These are phyloP conservation scores for Heterochromis multidens DNA, from an alignment of 2,113 vertebrate genomes.

Conservation along the genomic window DNA sequence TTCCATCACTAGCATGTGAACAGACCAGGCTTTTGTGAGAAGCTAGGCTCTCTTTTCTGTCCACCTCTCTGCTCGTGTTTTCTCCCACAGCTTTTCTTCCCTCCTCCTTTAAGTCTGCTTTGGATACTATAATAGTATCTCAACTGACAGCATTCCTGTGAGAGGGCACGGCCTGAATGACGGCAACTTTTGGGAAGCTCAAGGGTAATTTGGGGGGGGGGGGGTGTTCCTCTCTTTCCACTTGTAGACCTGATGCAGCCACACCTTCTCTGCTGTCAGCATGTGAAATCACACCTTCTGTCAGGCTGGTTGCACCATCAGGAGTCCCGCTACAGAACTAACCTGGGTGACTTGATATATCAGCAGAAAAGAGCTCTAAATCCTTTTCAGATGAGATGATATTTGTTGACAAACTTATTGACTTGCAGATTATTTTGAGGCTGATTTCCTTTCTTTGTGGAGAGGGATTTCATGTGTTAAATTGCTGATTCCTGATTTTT, in stretches of 20 bases:
- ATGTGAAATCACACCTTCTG: constrained; percentile 8
- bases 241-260: constrained; percentile 12
- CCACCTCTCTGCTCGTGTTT: constrained; percentile 6
- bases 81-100: neutral
- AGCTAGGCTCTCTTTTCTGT: neutral
- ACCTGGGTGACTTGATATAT: neutral
- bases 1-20: constrained; percentile 53
- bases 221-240: constrained; percentile 15
- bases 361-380: neutral
- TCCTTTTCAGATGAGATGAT: neutral
- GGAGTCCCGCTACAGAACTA: neutral
- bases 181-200: constrained; percentile 29
- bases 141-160: constrained; percentile 69
- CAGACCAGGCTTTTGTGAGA: constrained; percentile 37
- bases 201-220: neutral
- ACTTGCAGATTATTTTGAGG: neutral
- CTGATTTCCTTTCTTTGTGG: neutral
- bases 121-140: constrained; percentile 60
- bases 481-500: neutral
- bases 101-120: constrained; percentile 7
- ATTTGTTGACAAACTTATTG: neutral
- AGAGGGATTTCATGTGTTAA: neutral
- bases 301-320: neutral
- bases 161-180: constrained; percentile 60
- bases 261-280: constrained; percentile 28